Percentiles rank a stretch among this genome's conserved stretches.
phyloP scores from a whole-genome alignment of 1,140 invertebrate species.

The Eriocheir sinensis region DNA sequence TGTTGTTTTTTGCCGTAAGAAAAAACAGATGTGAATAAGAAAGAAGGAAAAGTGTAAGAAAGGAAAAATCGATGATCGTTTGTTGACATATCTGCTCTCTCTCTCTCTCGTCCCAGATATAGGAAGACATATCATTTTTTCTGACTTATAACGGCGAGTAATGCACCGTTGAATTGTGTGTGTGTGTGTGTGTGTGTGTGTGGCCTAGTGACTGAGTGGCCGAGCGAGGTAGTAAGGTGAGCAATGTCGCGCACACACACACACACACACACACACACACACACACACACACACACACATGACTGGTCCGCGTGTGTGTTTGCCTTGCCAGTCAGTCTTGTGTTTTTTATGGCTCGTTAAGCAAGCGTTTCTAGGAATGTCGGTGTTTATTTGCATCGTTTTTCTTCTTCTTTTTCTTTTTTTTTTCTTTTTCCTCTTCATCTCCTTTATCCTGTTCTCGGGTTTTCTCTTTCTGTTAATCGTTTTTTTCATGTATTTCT shows the following conservation, averaged over 20 bases:
- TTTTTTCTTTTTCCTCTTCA: no score
- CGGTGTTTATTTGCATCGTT: not conserved
- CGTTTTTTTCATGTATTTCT: no score
- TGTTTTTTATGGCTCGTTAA: not conserved
- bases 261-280: conserved; percentile 42
- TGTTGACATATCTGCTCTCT: no score
- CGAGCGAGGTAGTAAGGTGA: not conserved
- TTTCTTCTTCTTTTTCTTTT: not conserved
- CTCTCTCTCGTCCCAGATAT: not conserved
- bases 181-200: no score
- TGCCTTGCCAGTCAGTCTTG: not conserved
- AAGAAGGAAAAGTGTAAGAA: no score
- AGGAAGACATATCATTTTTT: not conserved
- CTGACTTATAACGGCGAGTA: not conserved
- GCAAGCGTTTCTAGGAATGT: not conserved
- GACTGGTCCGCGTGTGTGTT: not conserved
- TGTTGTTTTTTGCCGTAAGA: no score
- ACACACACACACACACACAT: not conserved
- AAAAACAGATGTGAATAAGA: no score
- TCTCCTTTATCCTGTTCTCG: no score
- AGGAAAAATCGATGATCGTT: no score
- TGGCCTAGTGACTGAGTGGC: conserved; percentile 11
- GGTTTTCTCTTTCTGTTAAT: no score
- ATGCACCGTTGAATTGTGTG: conserved; percentile 17
- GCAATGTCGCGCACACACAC: not conserved